Evolutionary conservation across 2,888 invertebrate species (phyloP).

Genomic region (Drosophila neutralis): DNA sequence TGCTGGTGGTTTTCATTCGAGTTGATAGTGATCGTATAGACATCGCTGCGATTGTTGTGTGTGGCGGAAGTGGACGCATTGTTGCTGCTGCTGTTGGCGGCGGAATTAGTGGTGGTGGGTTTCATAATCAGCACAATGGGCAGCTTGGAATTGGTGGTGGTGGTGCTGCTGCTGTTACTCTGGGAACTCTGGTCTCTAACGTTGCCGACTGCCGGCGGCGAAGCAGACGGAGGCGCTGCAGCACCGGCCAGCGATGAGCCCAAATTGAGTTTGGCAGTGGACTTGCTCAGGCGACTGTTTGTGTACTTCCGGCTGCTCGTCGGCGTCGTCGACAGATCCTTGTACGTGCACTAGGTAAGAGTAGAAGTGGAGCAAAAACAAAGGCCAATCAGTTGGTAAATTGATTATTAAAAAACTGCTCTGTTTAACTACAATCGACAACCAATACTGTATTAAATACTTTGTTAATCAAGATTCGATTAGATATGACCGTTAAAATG

Average conservation of each 20-base stretch:
- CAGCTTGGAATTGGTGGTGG: conserved; percentile 24
- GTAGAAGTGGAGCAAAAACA: background rate
- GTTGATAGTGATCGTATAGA: conserved; percentile 80
- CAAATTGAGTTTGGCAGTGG: conserved; percentile 85
- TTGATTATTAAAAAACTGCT: background rate
- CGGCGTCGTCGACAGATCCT: conserved; percentile 83
- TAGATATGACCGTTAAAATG: too few species aligned
- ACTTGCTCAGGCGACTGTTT: conserved; percentile 83
- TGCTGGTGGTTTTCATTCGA: conserved; percentile 81
- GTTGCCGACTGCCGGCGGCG: conserved; percentile 49
- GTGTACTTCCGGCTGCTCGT: conserved; percentile 83
- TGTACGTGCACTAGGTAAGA: conserved; percentile 77
- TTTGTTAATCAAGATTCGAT: too few species aligned
- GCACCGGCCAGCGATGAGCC: conserved; percentile 70
- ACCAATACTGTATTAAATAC: background rate
- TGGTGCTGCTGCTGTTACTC: conserved; percentile 29
- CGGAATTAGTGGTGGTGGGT: conserved; percentile 25
- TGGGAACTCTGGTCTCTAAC: conserved; percentile 18
- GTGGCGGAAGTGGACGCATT: conserved; percentile 36
- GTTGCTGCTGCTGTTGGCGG: conserved; percentile 14
- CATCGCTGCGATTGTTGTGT: conserved; percentile 60
- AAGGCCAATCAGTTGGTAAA: background rate
- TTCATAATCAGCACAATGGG: conserved; percentile 63
- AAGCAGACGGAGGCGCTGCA: background rate
- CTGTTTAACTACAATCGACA: background rate